Evolutionary conservation across 1,140 invertebrate genomes (phyloP).

Genomic region (Papilio glaucus): DNA sequence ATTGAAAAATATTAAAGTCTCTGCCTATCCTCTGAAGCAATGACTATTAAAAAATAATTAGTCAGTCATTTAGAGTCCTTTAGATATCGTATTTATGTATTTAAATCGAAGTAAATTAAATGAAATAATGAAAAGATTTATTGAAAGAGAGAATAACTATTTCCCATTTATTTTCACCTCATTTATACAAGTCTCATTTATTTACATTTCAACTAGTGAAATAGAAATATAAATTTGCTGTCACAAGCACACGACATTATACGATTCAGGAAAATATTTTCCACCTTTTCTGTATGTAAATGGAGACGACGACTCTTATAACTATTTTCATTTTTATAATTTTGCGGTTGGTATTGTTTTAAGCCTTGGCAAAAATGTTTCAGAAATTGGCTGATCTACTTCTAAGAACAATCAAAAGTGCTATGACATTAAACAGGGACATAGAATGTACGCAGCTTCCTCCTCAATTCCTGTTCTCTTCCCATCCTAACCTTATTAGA

Average conservation of each 20-base stretch:
- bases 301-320: background rate
- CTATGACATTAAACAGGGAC: too few relatives aligned
- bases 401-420: background rate
- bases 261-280: constrained; percentile 9
- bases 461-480: too few relatives aligned
- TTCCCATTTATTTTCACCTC: background rate
- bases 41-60: too few relatives aligned
- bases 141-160: background rate
- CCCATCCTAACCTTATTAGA: too few relatives aligned
- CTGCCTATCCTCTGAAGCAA: too few relatives aligned
- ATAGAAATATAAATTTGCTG: constrained; percentile 21
- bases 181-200: constrained; percentile 5
- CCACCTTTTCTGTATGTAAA: constrained; percentile 20
- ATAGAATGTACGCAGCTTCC: too few relatives aligned
- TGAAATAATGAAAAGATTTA: background rate
- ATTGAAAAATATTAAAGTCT: too few relatives aligned
- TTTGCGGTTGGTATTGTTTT: background rate
- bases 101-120: background rate
- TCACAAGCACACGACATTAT: constrained; percentile 17
- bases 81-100: too few relatives aligned
- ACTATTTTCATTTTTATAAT: background rate
- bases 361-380: background rate
- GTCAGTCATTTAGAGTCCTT: too few relatives aligned
- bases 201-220: constrained; percentile 19
- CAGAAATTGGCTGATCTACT: background rate